Base-by-base conservation (phyloP, 2,113 vertebrate species). In the Alexandromys fortis region DNA sequence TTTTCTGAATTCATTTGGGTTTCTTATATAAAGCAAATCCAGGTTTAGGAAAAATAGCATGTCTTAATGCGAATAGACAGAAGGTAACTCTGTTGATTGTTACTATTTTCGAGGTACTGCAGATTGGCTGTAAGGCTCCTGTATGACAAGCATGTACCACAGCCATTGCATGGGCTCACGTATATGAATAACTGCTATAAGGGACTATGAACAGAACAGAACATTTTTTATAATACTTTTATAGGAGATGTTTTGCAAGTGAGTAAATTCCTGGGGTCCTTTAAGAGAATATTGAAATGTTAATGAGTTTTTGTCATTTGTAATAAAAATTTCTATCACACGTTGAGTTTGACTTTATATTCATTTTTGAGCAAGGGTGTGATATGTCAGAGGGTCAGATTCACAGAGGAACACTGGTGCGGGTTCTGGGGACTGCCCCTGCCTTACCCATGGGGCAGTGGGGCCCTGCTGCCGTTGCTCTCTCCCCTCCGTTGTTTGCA, bases 1-100 rank as follows among this genome's bases (percentile, higher is more conserved):
- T 35, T 47, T 85, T 93, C 88, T 86, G 78, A 95, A 77, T 86
- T 91, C 81, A 73, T 73, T 91, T 86, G 61, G 26, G 33, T 67
- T 88, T 83, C 52, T 7, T 7, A 9, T 85, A 3, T 79, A 83
- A 96, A 81, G 38, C 72, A 78, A 87, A 93, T 28, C n/a, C 77
- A 87, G 17, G 5, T 73, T 86, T 95, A 30, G 67, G 81, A 70
- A 92, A 82, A 93, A 30, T 82, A 35, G 14, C 35, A 58, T 63
- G 47, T 13, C 26, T 77, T 73, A 82, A 11, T 70, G 21, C 33
- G 82, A 87, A 68, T 5, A 85, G 47, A 65, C 65, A 14, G 79
- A 83, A 58, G 16, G 47, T 73, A 47, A 47, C 67, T 86, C 33
- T 26, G 1, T 42, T 13, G 13, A 14, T 38, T 26, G 14, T 42